Base-by-base conservation (phyloP, 2,888 invertebrate genomes). In the Hemaris fuciformis region DNA sequence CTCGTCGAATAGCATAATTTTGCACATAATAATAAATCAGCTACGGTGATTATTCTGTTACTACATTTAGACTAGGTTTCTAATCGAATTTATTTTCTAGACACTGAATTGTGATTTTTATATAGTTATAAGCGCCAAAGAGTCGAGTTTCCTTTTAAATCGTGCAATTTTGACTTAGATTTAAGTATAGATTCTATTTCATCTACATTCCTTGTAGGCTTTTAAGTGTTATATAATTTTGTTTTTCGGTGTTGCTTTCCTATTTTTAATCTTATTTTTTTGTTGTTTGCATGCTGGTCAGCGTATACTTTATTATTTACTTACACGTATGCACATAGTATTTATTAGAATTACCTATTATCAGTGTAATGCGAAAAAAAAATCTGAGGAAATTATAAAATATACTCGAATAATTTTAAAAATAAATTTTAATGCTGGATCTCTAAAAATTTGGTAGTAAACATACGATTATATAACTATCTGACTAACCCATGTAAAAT, bases 71-170 rank as follows among this genome's bases (percentile, higher is more conserved):
- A 70, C 74, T 72, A 76, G 74, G 72, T 75, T 76, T 77, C 74
- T 65, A 79, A 84, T 84, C 82, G 84, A 85, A 84, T 88, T 87
- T 86, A 79, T 79, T 81, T 79, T 72, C 69, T 73, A 73, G 43
- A 62, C 41, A 31, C 64, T 75, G 68, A 73, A 75, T 83, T 87
- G 87, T 89, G 88, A 88, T 89, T 86, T 81, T 77, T 80, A 76
- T 74, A 64, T 83, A 83, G 81, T 82, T 85, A 68, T 88, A 89
- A 88, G 88, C 79, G 80, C 91, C 91, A 91, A 91, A 91, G 91
- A 88, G 83, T 81, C 73, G 71, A 79, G 80, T 84, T 88, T 84
- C 85, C 84, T 80, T 79, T 80, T 72, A 69, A 75, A 74, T 79
- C 79, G 88, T 89, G 89, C 89, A 89, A 89, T 90, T 84, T 86